Conservation (phyloP, 92 coral and sea anemone species). For the Micromussa lordhowensis region DNA sequence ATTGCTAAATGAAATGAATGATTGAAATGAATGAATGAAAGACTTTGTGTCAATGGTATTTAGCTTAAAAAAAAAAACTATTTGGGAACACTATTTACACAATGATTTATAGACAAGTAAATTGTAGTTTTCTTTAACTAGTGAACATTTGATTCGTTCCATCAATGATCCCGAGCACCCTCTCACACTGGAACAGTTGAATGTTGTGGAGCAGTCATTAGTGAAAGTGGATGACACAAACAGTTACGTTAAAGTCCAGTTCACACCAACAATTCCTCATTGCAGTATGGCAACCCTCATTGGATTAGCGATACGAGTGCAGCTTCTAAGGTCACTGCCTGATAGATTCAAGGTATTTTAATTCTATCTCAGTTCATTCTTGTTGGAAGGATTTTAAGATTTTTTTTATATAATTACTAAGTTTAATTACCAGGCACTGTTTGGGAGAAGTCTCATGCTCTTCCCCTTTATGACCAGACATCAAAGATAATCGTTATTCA, state of each 20-base stretch:
- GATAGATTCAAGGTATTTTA: conserved; percentile 84
- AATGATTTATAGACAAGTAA: background rate
- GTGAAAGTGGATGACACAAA: conserved; percentile 91
- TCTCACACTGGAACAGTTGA: conserved; percentile 92
- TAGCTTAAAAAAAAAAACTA: too few relatives aligned
- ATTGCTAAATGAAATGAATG: too few relatives aligned
- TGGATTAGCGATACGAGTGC: conserved; percentile 95
- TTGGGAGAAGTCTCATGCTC: too few relatives aligned
- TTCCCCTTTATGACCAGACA: too few relatives aligned
- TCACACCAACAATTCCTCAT: conserved; percentile 99
- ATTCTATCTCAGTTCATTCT: too few relatives aligned
- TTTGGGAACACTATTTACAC: too few relatives aligned
- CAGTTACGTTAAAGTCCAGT: conserved; percentile 81
- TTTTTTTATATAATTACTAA: too few relatives aligned
- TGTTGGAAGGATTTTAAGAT: too few relatives aligned
- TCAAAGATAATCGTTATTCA: too few relatives aligned
- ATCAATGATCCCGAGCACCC: conserved; percentile 99
- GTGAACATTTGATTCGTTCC: conserved; percentile 85
- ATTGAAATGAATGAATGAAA: too few relatives aligned
- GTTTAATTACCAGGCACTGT: too few relatives aligned
- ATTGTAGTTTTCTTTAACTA: conserved; percentile 18
- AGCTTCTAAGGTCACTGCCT: conserved; percentile 90
- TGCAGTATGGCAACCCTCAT: conserved; percentile 99
- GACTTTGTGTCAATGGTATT: too few relatives aligned
- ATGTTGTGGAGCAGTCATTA: conserved; percentile 90